phyloP scores from a whole-genome alignment of 1,140 invertebrate genomes.

The Laupala kohalensis region DNA sequence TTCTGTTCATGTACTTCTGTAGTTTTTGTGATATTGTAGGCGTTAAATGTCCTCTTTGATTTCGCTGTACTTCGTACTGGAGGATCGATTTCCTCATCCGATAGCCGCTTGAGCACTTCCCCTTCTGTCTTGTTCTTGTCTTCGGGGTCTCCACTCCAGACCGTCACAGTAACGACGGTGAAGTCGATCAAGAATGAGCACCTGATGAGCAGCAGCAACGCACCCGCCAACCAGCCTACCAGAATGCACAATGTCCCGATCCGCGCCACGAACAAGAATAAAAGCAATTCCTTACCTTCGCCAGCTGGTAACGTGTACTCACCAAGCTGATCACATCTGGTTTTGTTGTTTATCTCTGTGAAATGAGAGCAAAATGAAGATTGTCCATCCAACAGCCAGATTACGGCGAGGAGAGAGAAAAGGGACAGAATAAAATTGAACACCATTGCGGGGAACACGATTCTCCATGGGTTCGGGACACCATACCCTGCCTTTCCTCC shows the following conservation, averaged over 20 bases:
- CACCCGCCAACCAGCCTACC: neutral
- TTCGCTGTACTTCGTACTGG: too few species aligned
- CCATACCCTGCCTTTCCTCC: constrained; percentile 2
- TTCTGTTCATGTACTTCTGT: too few species aligned
- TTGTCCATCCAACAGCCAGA: neutral
- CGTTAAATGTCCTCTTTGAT: too few species aligned
- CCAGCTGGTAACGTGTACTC: too few species aligned
- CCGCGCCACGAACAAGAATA: too few species aligned
- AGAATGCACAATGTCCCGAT: neutral
- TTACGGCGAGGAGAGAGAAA: neutral
- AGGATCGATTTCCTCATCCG: too few species aligned
- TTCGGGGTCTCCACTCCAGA: neutral
- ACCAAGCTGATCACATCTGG: too few species aligned
- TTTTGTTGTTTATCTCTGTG: neutral
- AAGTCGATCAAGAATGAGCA: neutral
- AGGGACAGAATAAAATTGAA: constrained; percentile 3
- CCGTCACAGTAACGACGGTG: neutral
- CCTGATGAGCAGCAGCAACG: neutral
- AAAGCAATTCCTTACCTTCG: too few species aligned
- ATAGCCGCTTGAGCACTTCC: too few species aligned
- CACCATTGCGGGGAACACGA: constrained; percentile 8
- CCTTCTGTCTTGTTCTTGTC: too few species aligned
- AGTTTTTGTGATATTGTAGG: too few species aligned
- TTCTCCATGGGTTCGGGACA: constrained; percentile 8
- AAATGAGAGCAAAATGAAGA: constrained; percentile 1